Evolutionary conservation across 2,797 vertebrate species (phyloP).

Genomic region (Spinus olivaceus): DNA sequence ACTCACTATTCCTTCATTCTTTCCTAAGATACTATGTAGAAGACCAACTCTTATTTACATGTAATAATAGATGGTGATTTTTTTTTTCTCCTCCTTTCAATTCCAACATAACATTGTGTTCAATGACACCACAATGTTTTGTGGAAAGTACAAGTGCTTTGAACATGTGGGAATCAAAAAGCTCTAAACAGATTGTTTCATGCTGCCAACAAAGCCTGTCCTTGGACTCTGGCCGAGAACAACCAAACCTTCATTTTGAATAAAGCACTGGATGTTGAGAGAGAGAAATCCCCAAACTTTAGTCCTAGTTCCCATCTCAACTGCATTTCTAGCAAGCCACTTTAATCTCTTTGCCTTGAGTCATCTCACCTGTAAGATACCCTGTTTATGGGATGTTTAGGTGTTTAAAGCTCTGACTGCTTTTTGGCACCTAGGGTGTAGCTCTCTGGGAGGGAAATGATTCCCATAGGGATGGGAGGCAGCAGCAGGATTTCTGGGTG

Average conservation of each 20-base stretch:
- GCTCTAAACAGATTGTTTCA: background rate
- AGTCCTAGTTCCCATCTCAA: background rate
- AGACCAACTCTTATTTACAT: background rate
- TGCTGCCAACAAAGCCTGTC: constrained; percentile 18
- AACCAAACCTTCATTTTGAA: constrained; percentile 6
- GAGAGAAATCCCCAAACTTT: background rate
- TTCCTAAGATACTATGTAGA: background rate
- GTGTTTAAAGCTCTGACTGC: background rate
- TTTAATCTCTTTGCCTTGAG: background rate
- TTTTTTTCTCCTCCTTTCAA: background rate
- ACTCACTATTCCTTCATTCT: background rate
- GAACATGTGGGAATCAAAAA: constrained; percentile 39
- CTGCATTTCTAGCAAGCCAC: background rate
- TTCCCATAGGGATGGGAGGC: background rate
- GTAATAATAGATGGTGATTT: background rate
- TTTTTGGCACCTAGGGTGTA: background rate
- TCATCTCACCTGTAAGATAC: background rate
- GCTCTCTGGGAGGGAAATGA: background rate
- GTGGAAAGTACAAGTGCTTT: constrained; percentile 33
- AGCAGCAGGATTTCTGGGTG: background rate
- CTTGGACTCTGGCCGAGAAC: constrained; percentile 33
- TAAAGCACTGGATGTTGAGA: background rate
- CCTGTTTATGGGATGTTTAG: background rate
- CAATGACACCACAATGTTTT: constrained; percentile 32
- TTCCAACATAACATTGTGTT: constrained; percentile 12